Evolutionary conservation across 2,888 invertebrate species (phyloP), one percentile per base, ranked within the genome.

Genomic region (Diarsia mendica): DNA sequence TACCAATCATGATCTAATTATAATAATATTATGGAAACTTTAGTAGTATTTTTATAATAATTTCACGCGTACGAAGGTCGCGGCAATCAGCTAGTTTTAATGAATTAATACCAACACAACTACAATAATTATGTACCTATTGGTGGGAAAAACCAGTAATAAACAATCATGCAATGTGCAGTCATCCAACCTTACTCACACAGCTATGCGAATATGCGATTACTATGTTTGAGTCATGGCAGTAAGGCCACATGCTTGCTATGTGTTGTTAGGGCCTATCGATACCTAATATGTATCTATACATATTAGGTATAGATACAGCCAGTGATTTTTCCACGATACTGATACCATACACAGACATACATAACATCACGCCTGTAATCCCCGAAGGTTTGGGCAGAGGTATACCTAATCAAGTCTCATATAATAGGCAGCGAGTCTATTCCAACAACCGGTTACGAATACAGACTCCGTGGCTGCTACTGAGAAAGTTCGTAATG

Each of bases 181-280:
- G 44, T 44, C 11, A 64, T 23, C 3, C 63, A 48, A 53, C 79
- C 53, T 49, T 72, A 28, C 28, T 72, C 72, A 63, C 49, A 55
- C 28, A 49, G 48, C 44, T 39, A 48, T 8, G 58, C 20, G 55
- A 76, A 46, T 20, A 55, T n/a, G 70, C n/a, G 44, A 15, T 63
- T 33, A 18, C 18, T 15, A 46, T 20, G 61, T 44, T 13, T 48
- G 48, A 55, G 44, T 63, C 28, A 71, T n/a, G 33, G 0, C 23
- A 28, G 51, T 33, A 18, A 23, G 61, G 9, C 5, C 9, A 8
- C 20, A 48, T n/a, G 28, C 3, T 23, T 33, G 28, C 28, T 28
- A 28, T 28, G 28, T 2, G 28, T 28, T 28, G 28, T 28, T 28
- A 28, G 28, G 28, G 28, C 28, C 28, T 28, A 28, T 28, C 28